These are phyloP conservation scores for Dione juno DNA, from an alignment of 2,888 invertebrate genomes.

Conservation along the genomic window DNA sequence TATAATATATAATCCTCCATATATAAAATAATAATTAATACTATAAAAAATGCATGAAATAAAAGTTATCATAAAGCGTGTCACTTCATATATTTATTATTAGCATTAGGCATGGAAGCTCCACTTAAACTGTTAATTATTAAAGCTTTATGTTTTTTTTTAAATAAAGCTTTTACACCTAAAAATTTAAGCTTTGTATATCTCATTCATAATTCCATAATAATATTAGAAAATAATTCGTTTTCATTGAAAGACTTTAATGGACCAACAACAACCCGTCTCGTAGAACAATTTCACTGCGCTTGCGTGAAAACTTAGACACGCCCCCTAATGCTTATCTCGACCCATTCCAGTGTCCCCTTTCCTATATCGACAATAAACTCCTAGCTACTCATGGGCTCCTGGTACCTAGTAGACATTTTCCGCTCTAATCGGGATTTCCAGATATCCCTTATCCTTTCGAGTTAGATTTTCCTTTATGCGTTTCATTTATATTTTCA, in stretches of 20 bases:
- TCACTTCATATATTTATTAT: background rate
- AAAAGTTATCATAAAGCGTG: background rate
- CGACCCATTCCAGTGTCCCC: conserved; percentile 55
- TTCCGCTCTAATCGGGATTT: conserved; percentile 84
- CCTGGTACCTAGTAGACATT: conserved; percentile 80
- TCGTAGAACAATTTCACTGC: conserved; percentile 39
- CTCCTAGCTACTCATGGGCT: conserved; percentile 52
- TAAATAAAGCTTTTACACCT: no score
- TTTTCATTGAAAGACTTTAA: no score
- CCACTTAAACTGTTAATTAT: background rate
- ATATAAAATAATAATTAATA: background rate
- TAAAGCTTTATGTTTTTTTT: no score
- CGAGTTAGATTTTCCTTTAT: conserved; percentile 54
- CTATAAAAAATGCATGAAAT: background rate
- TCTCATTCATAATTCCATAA: background rate
- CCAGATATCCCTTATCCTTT: conserved; percentile 55
- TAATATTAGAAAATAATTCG: no score
- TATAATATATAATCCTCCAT: background rate
- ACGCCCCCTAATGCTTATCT: conserved; percentile 60
- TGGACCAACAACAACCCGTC: no score
- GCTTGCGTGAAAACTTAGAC: conserved; percentile 58
- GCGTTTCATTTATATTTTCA: conserved; percentile 44
- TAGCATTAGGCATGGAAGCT: background rate
- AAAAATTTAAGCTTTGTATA: background rate
- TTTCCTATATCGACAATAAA: conserved; percentile 1